Evolutionary conservation across 2,888 invertebrate genomes (phyloP).

Genomic region (Emmelina monodactyla): DNA sequence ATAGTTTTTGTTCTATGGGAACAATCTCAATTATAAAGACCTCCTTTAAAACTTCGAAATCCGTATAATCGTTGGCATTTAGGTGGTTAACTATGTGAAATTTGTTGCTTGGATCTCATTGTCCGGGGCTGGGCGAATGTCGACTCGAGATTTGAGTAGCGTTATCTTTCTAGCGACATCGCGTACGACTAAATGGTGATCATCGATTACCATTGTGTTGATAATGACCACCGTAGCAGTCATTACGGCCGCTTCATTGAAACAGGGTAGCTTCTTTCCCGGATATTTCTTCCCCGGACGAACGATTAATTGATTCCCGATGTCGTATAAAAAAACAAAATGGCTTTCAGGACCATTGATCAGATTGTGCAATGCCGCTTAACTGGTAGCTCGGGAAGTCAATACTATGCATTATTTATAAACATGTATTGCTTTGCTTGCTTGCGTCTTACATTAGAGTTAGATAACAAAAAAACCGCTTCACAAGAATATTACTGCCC

Average conservation of each 20-base stretch:
- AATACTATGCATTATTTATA: constrained; percentile 49
- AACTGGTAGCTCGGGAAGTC: constrained; percentile 51
- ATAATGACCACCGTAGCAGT: background rate
- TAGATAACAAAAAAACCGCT: too few species aligned
- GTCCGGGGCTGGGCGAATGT: too few species aligned
- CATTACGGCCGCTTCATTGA: constrained; percentile 26
- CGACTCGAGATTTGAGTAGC: too few species aligned
- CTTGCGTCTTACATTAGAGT: background rate
- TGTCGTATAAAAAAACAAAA: constrained; percentile 36
- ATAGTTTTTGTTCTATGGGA: constrained; percentile 59
- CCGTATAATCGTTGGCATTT: constrained; percentile 58
- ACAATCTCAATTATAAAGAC: constrained; percentile 57
- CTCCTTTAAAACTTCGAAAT: constrained; percentile 40
- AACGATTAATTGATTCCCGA: constrained; percentile 51
- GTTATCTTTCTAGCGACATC: too few species aligned
- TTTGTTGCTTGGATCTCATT: constrained; percentile 47
- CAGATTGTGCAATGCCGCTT: constrained; percentile 58
- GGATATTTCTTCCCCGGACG: constrained; percentile 31
- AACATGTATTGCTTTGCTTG: constrained; percentile 19
- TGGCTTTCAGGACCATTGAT: constrained; percentile 52
- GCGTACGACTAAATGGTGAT: too few species aligned
- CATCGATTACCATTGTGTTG: too few species aligned
- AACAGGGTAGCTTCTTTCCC: constrained; percentile 27
- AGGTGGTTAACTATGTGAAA: constrained; percentile 64
- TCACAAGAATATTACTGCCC: too few species aligned